Conservation (phyloP, 37 sponge, comb jelly and placozoan genomes). For the Chondrilla cf. caribensis region DNA sequence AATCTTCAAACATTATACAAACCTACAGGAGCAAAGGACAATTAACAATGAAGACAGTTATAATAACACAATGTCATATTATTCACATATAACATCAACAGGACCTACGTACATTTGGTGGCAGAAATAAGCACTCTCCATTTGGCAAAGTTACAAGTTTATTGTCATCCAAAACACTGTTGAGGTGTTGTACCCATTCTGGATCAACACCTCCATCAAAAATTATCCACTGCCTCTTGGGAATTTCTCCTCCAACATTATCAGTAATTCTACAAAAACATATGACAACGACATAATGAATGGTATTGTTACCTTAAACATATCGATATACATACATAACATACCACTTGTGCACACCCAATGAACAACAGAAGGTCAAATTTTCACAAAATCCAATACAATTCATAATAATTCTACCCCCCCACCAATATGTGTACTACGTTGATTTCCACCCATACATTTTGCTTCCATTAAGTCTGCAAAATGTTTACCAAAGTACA, state of each 20-base stretch:
- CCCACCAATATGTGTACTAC: too few relatives aligned
- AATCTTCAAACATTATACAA: constrained; percentile 96
- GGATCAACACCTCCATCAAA: constrained; percentile 99
- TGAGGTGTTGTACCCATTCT: constrained; percentile 99
- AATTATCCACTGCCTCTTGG: constrained; percentile 94
- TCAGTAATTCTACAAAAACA: constrained; percentile 14
- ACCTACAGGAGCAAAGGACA: constrained; percentile 43
- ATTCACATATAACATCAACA: not conserved
- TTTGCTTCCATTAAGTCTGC: too few relatives aligned
- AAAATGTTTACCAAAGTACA: too few relatives aligned
- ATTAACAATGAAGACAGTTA: too few relatives aligned
- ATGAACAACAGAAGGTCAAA: too few relatives aligned
- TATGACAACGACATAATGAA: not conserved
- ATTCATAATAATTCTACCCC: too few relatives aligned
- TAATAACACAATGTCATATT: too few relatives aligned
- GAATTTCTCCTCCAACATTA: constrained; percentile 94
- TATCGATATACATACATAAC: too few relatives aligned
- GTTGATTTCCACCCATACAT: too few relatives aligned
- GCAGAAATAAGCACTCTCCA: constrained; percentile 89
- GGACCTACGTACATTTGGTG: constrained; percentile 78
- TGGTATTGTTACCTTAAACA: too few relatives aligned
- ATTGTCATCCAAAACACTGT: constrained; percentile 98
- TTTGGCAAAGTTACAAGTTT: constrained; percentile 96
- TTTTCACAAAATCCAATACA: too few relatives aligned
- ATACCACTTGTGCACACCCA: too few relatives aligned